A percentile compares a stretch with the other conserved stretches of the same genome.
phyloP scores from a whole-genome alignment of 92 coral and sea anemone species.

The Parazoanthus darwini region DNA sequence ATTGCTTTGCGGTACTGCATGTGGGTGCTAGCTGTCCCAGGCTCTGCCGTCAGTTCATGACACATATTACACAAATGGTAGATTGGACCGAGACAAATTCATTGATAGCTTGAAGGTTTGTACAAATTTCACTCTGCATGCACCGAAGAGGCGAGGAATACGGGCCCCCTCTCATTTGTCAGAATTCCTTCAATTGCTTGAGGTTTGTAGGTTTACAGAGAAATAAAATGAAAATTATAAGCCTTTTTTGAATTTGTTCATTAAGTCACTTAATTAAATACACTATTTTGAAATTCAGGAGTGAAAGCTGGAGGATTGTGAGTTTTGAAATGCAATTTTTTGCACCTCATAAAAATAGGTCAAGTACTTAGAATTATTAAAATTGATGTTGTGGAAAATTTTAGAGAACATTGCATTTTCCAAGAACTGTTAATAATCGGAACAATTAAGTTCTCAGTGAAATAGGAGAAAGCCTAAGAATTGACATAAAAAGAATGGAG shows the following conservation, averaged over 20 bases:
- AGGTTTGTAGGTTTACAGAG: not conserved
- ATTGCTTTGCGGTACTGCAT: constrained; percentile 43
- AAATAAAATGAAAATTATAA: not conserved
- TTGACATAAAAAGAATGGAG: no score
- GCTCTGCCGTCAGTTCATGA: constrained; percentile 29
- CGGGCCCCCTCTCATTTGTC: constrained; percentile 41
- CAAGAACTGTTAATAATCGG: no score
- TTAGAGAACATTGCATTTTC: no score
- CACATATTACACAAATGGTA: constrained; percentile 46
- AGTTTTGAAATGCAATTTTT: no score
- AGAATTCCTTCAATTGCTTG: constrained; percentile 17
- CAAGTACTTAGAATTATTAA: no score
- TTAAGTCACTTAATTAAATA: no score
- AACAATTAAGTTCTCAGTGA: no score
- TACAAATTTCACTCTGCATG: constrained; percentile 35
- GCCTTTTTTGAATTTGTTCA: not conserved
- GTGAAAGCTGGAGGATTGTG: no score
- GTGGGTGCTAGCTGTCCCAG: constrained; percentile 42
- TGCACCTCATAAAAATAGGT: no score
- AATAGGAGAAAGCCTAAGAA: no score
- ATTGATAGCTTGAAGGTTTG: constrained; percentile 48
- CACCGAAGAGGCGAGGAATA: constrained; percentile 49
- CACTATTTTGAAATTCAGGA: no score
- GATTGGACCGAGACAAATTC: constrained; percentile 47
- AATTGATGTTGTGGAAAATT: no score